Evolutionary conservation across 2,797 vertebrate genomes (phyloP).

Genomic region (Octomys mimax): DNA sequence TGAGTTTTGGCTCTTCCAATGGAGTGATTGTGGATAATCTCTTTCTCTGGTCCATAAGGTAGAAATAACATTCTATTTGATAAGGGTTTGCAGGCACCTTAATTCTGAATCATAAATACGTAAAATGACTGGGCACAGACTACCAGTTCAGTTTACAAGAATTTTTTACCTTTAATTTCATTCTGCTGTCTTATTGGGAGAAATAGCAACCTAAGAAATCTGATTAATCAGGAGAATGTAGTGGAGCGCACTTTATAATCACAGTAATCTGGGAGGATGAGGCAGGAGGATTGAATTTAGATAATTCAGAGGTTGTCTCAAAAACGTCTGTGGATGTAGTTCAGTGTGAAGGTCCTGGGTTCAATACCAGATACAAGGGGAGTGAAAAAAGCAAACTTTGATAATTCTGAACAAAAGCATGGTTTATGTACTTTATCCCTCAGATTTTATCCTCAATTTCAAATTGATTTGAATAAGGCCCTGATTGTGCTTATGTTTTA

Average conservation of each 20-base stretch:
- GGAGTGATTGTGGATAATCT: neutral
- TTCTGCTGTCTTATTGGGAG: neutral
- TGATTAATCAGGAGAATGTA: neutral
- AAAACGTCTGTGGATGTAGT: neutral
- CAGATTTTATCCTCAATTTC: constrained; percentile 52
- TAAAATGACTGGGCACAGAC: neutral
- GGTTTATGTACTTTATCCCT: constrained; percentile 77
- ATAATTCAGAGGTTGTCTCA: neutral
- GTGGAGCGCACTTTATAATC: neutral
- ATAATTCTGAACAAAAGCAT: constrained; percentile 34
- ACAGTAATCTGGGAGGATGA: neutral
- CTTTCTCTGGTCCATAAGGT: constrained; percentile 17
- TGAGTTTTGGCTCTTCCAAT: constrained; percentile 28
- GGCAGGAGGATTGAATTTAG: neutral
- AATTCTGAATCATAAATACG: constrained; percentile 26
- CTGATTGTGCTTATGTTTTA: constrained; percentile 20
- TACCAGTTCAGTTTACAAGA: neutral
- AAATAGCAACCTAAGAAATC: neutral
- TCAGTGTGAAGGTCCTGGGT: neutral
- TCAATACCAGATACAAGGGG: neutral
- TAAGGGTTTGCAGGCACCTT: neutral
- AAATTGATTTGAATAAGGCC: constrained; percentile 63
- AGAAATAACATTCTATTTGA: neutral
- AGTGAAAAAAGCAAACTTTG: neutral
- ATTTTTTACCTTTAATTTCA: neutral